A percentile compares a stretch with the other conserved stretches of the same genome.
phyloP scores from a whole-genome alignment of 2,797 vertebrate genomes.

The Thaleichthys pacificus region DNA sequence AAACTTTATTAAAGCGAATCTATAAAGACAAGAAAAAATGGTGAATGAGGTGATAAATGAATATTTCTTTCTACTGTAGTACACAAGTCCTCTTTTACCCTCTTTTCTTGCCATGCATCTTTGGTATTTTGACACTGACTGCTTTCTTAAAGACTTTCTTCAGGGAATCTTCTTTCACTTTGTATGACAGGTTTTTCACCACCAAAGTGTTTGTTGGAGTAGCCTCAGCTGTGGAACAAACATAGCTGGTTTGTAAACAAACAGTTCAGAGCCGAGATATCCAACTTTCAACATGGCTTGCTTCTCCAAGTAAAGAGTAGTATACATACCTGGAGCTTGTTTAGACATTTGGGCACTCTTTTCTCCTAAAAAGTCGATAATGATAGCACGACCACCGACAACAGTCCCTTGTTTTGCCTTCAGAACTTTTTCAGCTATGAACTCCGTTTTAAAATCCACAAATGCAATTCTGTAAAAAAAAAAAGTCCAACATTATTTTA shows the following conservation, averaged over 20 bases:
- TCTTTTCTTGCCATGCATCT: slow-evolving; percentile 76
- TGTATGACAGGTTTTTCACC: slow-evolving; percentile 82
- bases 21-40: slow-evolving; percentile 43
- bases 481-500: not conserved
- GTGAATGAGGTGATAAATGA: not conserved
- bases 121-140: slow-evolving; percentile 77
- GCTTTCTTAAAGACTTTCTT: slow-evolving; percentile 85
- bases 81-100: slow-evolving; percentile 74
- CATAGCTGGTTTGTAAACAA: not conserved
- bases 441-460: slow-evolving; percentile 85
- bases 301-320: not conserved
- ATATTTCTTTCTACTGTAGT: slow-evolving; percentile 60
- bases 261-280: not conserved
- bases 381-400: slow-evolving; percentile 78
- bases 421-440: slow-evolving; percentile 73
- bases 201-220: slow-evolving; percentile 77
- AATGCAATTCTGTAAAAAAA: slow-evolving; percentile 82
- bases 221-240: slow-evolving; percentile 24
- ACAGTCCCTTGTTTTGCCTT: slow-evolving; percentile 78
- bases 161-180: slow-evolving; percentile 76
- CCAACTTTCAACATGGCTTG: not conserved
- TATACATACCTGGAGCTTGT: slow-evolving; percentile 50
- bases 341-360: slow-evolving; percentile 58
- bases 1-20: slow-evolving; percentile 87
- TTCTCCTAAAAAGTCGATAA: slow-evolving; percentile 79